These are phyloP conservation scores for Spinus olivaceus DNA, from an alignment of 2,797 vertebrate genomes.

Conservation along the genomic window DNA sequence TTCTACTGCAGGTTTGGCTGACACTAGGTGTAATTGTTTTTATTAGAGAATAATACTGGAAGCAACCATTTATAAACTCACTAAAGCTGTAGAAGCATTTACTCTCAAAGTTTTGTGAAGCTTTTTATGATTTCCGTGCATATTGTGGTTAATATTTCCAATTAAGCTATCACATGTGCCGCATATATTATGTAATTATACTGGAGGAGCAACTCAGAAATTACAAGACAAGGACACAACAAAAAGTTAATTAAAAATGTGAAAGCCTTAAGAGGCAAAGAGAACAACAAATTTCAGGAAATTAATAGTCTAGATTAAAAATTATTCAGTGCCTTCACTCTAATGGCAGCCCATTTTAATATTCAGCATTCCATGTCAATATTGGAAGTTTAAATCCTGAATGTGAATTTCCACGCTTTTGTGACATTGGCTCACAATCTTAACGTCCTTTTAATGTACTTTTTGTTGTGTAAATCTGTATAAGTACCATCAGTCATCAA, in stretches of 20 bases:
- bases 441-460: constrained; percentile 77
- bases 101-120: constrained; percentile 67
- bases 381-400: constrained; percentile 77
- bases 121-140: constrained; percentile 60
- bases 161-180: constrained; percentile 70
- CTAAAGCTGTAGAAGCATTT: constrained; percentile 59
- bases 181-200: constrained; percentile 73
- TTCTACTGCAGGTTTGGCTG: constrained; percentile 54
- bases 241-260: constrained; percentile 77
- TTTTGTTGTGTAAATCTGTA: constrained; percentile 83
- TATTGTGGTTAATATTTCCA: constrained; percentile 64
- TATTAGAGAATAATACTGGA: constrained; percentile 40
- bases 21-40: constrained; percentile 38
- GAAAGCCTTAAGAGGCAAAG: constrained; percentile 59
- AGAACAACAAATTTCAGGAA: constrained; percentile 71
- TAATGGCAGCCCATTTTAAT: constrained; percentile 65
- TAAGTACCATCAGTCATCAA: constrained; percentile 79
- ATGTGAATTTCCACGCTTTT: constrained; percentile 76
- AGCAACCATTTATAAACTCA: constrained; percentile 58
- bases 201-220: constrained; percentile 74
- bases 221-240: constrained; percentile 76
- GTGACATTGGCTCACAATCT: constrained; percentile 76
- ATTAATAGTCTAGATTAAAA: constrained; percentile 75
- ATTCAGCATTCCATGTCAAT: constrained; percentile 72
- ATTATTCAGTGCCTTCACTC: constrained; percentile 65